These are phyloP conservation scores for Buceros bicornis DNA, from an alignment of 2,797 vertebrate species.

Conservation along the genomic window DNA sequence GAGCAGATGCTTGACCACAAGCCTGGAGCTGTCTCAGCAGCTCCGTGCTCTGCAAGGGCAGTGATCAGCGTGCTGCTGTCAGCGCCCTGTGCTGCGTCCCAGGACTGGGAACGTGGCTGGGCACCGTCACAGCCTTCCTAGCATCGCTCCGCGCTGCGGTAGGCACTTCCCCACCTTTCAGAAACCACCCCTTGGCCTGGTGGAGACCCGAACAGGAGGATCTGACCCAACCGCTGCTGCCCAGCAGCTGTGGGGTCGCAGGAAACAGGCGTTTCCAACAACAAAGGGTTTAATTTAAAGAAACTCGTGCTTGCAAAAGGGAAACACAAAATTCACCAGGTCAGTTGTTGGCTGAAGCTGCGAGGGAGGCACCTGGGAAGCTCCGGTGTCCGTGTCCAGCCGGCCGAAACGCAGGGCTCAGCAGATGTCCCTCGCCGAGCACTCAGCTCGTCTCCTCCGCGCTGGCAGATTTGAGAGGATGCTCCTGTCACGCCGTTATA, in stretches of 20 bases:
- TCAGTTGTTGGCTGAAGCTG: background rate
- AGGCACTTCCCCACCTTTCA: background rate
- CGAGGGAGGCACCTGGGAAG: background rate
- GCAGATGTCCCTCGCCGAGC: background rate
- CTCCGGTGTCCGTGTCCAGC: fast-evolving
- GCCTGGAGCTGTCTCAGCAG: background rate
- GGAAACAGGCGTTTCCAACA: background rate
- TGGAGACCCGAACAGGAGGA: background rate
- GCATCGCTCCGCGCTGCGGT: fast-evolving
- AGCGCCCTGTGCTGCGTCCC: background rate
- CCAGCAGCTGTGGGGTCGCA: background rate
- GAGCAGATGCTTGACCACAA: background rate
- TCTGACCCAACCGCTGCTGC: background rate
- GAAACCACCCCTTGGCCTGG: background rate
- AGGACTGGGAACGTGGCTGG: fast-evolving
- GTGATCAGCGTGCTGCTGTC: fast-evolving
- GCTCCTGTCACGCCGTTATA: background rate
- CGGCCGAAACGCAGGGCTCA: background rate
- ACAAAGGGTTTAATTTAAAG: background rate
- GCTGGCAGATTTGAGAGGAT: background rate
- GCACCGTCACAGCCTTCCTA: background rate
- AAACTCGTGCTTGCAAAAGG: background rate
- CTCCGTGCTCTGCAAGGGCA: background rate
- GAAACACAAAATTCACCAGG: background rate
- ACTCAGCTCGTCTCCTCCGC: fast-evolving